Evolutionary conservation across 2,113 vertebrate genomes (phyloP).

Genomic region (Lethenteron camtschaticum): DNA sequence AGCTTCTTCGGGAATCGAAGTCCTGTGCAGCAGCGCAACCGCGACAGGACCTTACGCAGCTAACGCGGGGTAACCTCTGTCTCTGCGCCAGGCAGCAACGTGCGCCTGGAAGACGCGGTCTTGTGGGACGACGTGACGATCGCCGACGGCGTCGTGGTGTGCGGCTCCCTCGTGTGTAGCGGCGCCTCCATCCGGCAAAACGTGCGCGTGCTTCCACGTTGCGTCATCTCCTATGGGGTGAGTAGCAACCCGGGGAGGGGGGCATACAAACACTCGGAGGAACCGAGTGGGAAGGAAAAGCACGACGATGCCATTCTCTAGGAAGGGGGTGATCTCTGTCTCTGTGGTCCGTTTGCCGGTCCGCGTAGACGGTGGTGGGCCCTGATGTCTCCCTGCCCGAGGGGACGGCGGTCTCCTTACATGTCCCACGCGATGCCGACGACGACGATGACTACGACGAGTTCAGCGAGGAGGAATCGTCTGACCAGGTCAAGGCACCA

Average conservation of each 20-base stretch:
- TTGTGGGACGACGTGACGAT: conserved; percentile 58
- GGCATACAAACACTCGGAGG: not conserved
- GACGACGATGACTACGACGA: conserved; percentile 76
- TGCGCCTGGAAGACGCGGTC: conserved; percentile 47
- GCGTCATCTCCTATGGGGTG: conserved; percentile 74
- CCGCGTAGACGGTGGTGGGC: conserved; percentile 54
- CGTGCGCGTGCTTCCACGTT: conserved; percentile 45
- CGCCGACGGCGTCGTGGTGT: conserved; percentile 35
- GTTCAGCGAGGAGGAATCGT: conserved; percentile 61
- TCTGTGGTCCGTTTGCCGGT: not conserved
- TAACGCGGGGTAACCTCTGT: too few species aligned
- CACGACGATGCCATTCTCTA: not conserved
- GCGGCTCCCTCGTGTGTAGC: conserved; percentile 64
- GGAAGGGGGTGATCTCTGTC: not conserved
- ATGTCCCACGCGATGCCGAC: conserved; percentile 69
- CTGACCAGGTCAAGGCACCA: conserved; percentile 40
- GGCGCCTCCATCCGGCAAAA: conserved; percentile 48
- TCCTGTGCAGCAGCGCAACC: too few species aligned
- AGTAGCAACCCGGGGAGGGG: conserved; percentile 14
- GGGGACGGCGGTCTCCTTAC: conserved; percentile 74
- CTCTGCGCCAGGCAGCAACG: conserved; percentile 27
- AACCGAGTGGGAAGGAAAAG: not conserved
- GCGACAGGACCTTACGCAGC: too few species aligned
- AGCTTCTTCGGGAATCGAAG: too few species aligned
- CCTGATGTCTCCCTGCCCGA: conserved; percentile 43